Base-by-base conservation (phyloP, 2,797 vertebrate species). In the Falco cherrug region DNA sequence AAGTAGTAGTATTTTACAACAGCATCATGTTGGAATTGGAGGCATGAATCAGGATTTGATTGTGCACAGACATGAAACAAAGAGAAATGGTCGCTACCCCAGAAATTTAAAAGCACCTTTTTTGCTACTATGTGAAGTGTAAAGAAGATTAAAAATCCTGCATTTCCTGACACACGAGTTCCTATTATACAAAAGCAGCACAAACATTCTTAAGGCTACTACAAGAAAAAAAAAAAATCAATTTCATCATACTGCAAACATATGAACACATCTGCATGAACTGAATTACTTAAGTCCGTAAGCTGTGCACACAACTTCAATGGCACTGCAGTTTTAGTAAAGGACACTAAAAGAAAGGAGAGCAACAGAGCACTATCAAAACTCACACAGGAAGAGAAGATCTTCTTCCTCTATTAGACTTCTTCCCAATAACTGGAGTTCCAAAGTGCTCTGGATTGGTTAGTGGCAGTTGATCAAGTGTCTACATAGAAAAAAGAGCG, bases 361-460 rank as follows among this genome's bases (percentile, higher is more conserved):
- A 65, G 59, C 41, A 31, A 69, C 24, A 88, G 13, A 74, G 81
- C 6, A 51, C 64, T 35, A 76, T 10, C 22, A 86, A 84, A 93
- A 99, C 99, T 99, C 96, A 99, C 99, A 99, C 98, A 80, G 99
- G 99, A 97, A 99, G 99, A 47, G 99, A 99, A 0, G 99, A 99
- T 28, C 99, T 98, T 67, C 99, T 98, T 56, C 99, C 99, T 16
- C 99, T 98, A 83, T 99, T 99, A 0, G 99, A 98, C 97, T 99
- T 99, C 97, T 99, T 99, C 56, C 99, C 99, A 94, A 99, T 99
- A 94, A 99, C 99, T 35, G 99, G 99, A 37, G 99, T 99, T 91
- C 99, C 99, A 95, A 99, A 99, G 97, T 99, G 99, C 97, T 99
- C 99, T 15, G 99, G 99, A 96, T 99, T 99, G 17, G 99, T 99